phyloP scores from a whole-genome alignment of 1,140 invertebrate genomes.

The Agrypnia vestita region DNA sequence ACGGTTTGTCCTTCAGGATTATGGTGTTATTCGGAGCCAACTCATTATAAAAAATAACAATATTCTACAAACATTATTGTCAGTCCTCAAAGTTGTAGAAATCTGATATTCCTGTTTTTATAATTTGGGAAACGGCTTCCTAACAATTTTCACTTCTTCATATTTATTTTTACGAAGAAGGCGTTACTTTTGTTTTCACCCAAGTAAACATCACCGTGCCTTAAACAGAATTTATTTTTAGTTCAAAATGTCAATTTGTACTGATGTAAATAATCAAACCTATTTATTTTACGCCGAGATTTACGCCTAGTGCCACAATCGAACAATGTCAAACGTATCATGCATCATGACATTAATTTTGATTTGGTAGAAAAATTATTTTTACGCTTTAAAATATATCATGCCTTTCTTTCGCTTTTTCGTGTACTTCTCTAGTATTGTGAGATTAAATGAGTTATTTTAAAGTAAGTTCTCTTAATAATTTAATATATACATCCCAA shows the following conservation, averaged over 20 bases:
- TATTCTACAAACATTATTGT: too few species aligned
- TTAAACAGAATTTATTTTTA: constrained; percentile 40
- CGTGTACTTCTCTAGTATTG: too few species aligned
- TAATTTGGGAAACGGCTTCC: not conserved
- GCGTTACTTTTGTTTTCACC: constrained; percentile 2
- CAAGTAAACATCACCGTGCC: constrained; percentile 26
- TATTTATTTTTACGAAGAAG: not conserved
- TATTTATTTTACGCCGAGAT: not conserved
- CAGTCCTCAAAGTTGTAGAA: too few species aligned
- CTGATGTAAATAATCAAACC: constrained; percentile 32
- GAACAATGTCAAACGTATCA: constrained; percentile 18
- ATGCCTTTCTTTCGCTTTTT: not conserved
- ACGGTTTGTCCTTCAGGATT: too few species aligned
- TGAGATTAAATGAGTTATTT: not conserved
- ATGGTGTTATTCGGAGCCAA: too few species aligned
- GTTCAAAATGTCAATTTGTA: constrained; percentile 36
- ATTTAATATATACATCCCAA: too few species aligned
- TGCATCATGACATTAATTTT: not conserved
- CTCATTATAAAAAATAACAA: too few species aligned
- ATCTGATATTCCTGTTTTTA: not conserved
- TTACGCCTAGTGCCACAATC: not conserved
- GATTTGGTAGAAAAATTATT: not conserved
- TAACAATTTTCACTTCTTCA: not conserved
- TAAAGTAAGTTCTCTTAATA: too few species aligned
- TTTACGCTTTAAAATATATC: not conserved